Conservation (phyloP, 2,888 invertebrate species). For the Pristionchus japonicus region DNA sequence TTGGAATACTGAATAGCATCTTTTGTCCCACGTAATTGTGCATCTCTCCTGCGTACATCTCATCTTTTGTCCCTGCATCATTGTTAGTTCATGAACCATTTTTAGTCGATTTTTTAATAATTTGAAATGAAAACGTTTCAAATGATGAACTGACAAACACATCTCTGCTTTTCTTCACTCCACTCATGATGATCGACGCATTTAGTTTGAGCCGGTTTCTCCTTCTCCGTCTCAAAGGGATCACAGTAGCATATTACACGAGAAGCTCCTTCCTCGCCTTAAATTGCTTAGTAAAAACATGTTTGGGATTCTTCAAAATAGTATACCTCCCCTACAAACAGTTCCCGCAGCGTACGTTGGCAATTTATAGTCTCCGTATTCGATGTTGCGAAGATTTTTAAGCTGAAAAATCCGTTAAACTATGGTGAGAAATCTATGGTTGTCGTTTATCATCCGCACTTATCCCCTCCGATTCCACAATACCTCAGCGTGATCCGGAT, state of each 20-base stretch:
- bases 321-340: not conserved
- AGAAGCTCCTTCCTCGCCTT: not conserved
- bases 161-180: not conserved
- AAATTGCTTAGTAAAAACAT: too few relatives aligned
- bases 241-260: not conserved
- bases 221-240: not conserved
- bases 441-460: too few relatives aligned
- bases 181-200: not conserved
- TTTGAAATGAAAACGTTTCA: too few relatives aligned
- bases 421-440: too few relatives aligned
- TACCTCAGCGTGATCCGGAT: too few relatives aligned
- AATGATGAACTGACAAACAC: not conserved
- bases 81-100: too few relatives aligned
- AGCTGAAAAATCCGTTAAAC: not conserved
- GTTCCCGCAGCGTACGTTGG: not conserved
- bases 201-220: not conserved
- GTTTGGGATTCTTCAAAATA: too few relatives aligned
- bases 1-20: not conserved
- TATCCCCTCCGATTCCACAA: too few relatives aligned
- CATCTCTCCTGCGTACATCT: not conserved
- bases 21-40: not conserved
- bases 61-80: not conserved
- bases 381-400: not conserved
- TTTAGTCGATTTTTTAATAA: too few relatives aligned
- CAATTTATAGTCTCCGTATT: not conserved